Percentiles rank a stretch among this genome's conserved stretches.
Conservation (phyloP, 2,888 invertebrate genomes). For the Andrena minutula region DNA sequence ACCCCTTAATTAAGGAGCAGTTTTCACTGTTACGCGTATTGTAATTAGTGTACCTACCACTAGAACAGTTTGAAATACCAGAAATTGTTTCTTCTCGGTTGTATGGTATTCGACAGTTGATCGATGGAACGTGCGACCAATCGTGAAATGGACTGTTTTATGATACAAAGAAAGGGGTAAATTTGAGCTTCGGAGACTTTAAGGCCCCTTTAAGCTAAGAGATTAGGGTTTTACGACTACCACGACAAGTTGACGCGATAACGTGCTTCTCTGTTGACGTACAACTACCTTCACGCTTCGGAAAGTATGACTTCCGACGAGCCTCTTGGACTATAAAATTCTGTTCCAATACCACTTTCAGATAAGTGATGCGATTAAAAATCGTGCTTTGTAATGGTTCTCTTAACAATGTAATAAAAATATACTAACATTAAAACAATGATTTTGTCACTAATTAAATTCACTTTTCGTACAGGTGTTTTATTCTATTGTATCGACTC, state of each 20-base stretch:
- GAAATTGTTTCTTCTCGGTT: neutral
- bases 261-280: constrained; percentile 52
- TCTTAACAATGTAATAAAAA: neutral
- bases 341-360: neutral
- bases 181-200: constrained; percentile 47
- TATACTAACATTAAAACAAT: neutral
- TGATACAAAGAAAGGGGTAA: constrained; percentile 18
- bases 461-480: too few relatives aligned
- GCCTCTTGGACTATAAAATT: neutral
- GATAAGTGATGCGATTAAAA: neutral
- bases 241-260: constrained; percentile 61
- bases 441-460: too few relatives aligned
- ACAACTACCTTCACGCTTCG: constrained; percentile 24
- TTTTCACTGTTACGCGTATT: neutral
- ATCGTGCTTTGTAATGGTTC: neutral
- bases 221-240: constrained; percentile 68
- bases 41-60: neutral
- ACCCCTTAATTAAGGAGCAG: too few relatives aligned
- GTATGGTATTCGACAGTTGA: neutral
- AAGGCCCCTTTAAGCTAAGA: constrained; percentile 55
- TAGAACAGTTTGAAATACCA: neutral
- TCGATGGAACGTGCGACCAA: constrained; percentile 13
- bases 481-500: too few relatives aligned
- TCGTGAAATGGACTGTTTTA: constrained; percentile 25
- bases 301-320: neutral